Percentiles rank a stretch among this genome's conserved stretches.
Evolutionary conservation across 92 coral and sea anemone species (phyloP).

Genomic region (Scolanthus callimorphus): DNA sequence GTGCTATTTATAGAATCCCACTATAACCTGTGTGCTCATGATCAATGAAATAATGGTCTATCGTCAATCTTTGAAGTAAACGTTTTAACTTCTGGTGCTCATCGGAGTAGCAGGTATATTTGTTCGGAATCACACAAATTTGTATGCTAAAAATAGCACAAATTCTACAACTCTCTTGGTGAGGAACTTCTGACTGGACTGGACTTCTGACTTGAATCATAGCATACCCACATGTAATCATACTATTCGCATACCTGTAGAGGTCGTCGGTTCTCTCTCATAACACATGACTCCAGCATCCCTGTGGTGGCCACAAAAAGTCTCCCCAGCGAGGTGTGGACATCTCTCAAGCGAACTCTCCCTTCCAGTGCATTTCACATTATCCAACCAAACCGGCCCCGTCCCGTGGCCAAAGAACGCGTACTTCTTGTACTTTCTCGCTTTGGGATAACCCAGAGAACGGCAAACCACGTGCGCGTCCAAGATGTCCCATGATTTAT

Average conservation of each 20-base stretch:
- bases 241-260: neutral
- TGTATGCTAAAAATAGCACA: too few relatives aligned
- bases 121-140: too few relatives aligned
- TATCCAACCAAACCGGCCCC: neutral
- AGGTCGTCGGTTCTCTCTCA: neutral
- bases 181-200: too few relatives aligned
- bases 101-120: too few relatives aligned
- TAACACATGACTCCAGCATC: neutral
- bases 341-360: neutral
- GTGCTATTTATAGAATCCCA: too few relatives aligned
- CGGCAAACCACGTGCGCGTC: slow-evolving; percentile 1
- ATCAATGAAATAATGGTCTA: too few relatives aligned
- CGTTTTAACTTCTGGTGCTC: too few relatives aligned
- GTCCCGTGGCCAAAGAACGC: neutral
- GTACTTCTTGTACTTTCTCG: neutral
- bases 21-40: too few relatives aligned
- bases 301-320: neutral
- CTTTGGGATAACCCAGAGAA: neutral
- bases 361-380: neutral
- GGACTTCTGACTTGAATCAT: too few relatives aligned
- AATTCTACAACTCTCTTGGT: too few relatives aligned
- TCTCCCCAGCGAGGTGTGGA: neutral
- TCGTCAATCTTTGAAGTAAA: too few relatives aligned
- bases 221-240: too few relatives aligned
- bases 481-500: neutral